Base-by-base conservation (phyloP, 2,888 invertebrate species). In the Tiphia femorata region DNA sequence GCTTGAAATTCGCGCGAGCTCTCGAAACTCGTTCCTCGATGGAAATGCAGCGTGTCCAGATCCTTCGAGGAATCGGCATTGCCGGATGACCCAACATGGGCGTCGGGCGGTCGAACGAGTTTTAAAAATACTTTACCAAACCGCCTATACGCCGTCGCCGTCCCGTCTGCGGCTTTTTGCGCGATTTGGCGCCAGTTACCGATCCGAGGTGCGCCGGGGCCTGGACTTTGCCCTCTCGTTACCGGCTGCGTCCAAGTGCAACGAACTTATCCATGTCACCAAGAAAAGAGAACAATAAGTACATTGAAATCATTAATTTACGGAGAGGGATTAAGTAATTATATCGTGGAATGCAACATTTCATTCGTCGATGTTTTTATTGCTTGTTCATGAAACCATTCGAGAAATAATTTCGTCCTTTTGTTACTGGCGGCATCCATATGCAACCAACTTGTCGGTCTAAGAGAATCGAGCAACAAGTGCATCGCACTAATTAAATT, bases 61-160 rank as follows among this genome's bases (percentile, higher is more conserved):
- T 38, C 29, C 42, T 63, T 63, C 57, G 53, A 20, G 57, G 62
- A 62, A 68, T 64, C 64, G 48, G 60, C 35, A 57, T 61, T 63
- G 53, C 62, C 49, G 58, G 60, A 68, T 58, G 68, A 58, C 66
- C 62, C 58, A 65, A 70, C 61, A 70, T 59, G 72, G 50, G 71
- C 47, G 53, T 19, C 64, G 57, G 64, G 63, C 58, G 57, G 70
- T 62, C 68, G 64, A 68, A 65, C 71, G 67, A 72, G 75, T 73
- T 72, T 75, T 73, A 72, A 75, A 75, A 73, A 75, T 75, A 72
- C 73, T 62, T 64, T 63, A 52, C 58, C 69, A 57, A 60, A 60
- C 58, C 62, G 57, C 30, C 29, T n/a, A n/a, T 33, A 14, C 33
- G 12, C 12, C 47, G 27, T 58, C 40, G 55, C 56, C 49, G 61